Evolutionary conservation across 2,113 vertebrate genomes (phyloP).

Genomic region (Emydura subglobosa): DNA sequence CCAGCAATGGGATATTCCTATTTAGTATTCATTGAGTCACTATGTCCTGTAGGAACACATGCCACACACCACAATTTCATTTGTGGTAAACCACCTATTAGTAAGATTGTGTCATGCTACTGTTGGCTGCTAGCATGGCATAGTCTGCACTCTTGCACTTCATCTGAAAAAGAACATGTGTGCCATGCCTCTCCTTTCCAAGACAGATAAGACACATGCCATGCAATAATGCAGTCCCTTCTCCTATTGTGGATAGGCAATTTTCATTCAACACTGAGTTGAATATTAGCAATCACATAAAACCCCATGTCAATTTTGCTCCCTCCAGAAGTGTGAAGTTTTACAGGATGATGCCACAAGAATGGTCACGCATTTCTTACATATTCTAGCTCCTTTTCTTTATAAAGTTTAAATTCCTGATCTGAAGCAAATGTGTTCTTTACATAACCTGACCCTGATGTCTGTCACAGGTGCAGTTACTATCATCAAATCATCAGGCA

Average conservation of each 20-base stretch:
- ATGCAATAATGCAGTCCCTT: neutral
- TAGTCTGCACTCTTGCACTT: neutral
- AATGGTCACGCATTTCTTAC: neutral
- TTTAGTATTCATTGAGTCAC: neutral
- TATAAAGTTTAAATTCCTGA: rapidly evolving
- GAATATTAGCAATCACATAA: neutral
- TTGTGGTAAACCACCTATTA: rapidly evolving
- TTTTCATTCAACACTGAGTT: neutral
- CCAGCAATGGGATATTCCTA: neutral
- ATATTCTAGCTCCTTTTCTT: neutral
- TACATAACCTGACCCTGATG: neutral
- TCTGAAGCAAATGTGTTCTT: rapidly evolving
- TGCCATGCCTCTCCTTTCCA: neutral
- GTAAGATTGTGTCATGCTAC: neutral
- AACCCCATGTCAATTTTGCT: neutral
- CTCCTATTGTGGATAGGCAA: neutral
- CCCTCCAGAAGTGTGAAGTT: neutral
- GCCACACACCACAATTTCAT: neutral
- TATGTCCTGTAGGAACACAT: rapidly evolving
- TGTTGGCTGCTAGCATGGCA: neutral
- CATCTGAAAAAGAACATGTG: neutral
- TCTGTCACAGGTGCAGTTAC: neutral
- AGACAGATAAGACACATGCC: neutral
- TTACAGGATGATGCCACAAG: neutral
- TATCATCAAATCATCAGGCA: neutral